Percentiles rank a stretch among this genome's conserved stretches.
Conservation (phyloP, 1,140 invertebrate species). For the Thalassaphorura encarpata region DNA sequence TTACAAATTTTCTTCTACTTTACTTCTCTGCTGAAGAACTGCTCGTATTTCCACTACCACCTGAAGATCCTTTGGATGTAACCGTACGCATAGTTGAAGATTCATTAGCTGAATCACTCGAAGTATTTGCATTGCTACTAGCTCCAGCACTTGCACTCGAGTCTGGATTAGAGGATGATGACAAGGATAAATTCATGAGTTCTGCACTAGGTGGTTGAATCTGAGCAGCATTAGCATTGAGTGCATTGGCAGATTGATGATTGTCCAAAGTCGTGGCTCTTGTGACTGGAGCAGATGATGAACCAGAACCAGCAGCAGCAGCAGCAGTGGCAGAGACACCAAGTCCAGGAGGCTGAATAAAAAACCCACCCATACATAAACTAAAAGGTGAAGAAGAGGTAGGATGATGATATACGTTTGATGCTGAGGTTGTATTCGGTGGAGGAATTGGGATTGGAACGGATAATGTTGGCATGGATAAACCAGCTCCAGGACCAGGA, state of each 20-base stretch:
- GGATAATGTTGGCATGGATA: background rate
- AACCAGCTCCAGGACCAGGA: too few relatives aligned
- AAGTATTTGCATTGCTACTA: too few relatives aligned
- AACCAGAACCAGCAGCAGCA: background rate
- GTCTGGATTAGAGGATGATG: too few relatives aligned
- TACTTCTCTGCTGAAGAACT: too few relatives aligned
- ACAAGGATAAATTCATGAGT: too few relatives aligned
- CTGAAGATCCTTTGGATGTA: background rate
- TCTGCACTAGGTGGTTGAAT: background rate
- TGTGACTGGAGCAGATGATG: background rate
- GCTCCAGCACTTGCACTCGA: too few relatives aligned
- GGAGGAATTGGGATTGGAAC: conserved; percentile 3
- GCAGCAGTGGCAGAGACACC: conserved; percentile 1
- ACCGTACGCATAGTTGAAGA: background rate
- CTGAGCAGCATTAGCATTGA: background rate
- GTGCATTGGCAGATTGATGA: background rate
- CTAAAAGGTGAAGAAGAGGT: conserved; percentile 18
- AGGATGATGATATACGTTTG: conserved; percentile 7
- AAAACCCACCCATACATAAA: conserved; percentile 25
- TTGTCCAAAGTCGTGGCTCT: background rate
- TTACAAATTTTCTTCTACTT: too few relatives aligned
- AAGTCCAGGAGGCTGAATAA: conserved; percentile 19
- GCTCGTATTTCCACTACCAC: background rate
- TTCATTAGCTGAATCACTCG: background rate
- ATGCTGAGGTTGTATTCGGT: conserved; percentile 6